Base-by-base conservation (phyloP, 2,888 invertebrate genomes). In the Saturnia japonica region DNA sequence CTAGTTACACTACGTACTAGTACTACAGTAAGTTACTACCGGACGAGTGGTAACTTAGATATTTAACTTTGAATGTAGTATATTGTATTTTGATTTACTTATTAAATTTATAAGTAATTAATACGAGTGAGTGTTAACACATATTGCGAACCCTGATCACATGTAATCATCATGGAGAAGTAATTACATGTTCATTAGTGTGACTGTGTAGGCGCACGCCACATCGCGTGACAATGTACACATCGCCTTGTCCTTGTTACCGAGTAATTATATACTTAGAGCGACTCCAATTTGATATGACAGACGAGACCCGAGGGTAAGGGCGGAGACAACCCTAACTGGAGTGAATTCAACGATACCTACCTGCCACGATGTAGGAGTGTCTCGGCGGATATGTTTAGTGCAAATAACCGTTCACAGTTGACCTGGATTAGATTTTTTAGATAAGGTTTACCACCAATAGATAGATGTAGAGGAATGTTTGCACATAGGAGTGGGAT, bases 151-250 rank as follows among this genome's bases (percentile, higher is more conserved):
- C 83, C 84, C 82, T 83, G 78, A 79, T 79, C 78, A 74, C 74
- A 77, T 81, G 82, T 83, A 87, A 88, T 87, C 85, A 84, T 74
- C 78, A 80, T 78, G 78, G 82, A 85, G 84, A 85, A 85, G 87
- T 90, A 91, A 91, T 91, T 90, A 91, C 88, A 85, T 87, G 88
- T 89, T 90, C 89, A 91, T 91, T 91, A 90, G 83, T 83, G 86
- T 81, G 84, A 82, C 83, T 79, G 80, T 79, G 82, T 7, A 22
- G 81, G 81, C 84, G 80, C 91, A 91, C 90, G 91, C 88, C 78
- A 91, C 84, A 82, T 91, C 84, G 91, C 91, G 90, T 92, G 91
- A 83, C 85, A 79, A 74, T 75, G 75, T 72, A 78, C 76, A 80
- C 80, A 82, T 80, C 80, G 78, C 77, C 79, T 72, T 78, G 79